Base-by-base conservation (phyloP, 2,888 invertebrate species). In the Choreutis nemorana region DNA sequence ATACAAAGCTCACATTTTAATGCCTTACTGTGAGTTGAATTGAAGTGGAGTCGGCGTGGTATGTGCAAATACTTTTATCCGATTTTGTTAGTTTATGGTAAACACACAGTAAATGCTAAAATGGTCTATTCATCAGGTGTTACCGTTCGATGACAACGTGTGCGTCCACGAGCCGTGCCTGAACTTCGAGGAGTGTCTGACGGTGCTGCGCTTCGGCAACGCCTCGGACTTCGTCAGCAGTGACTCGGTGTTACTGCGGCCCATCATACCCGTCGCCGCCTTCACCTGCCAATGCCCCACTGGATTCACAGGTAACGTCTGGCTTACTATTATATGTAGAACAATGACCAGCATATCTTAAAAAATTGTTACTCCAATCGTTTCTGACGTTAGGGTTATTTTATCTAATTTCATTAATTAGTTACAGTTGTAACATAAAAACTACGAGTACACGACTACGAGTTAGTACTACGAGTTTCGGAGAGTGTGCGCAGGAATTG, bases 111-210 rank as follows among this genome's bases (percentile, higher is more conserved):
- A 22, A 5, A 22, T n/a, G 8, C 10, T 22, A 22, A 8, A n/a
- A n/a, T n/a, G n/a, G n/a, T n/a, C n/a, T n/a, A n/a, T n/a, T n/a
- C n/a, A n/a, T n/a, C 45, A 91, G 83, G 92, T 97, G 0, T 68
- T 97, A 5, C 96, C 97, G 0, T 97, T 97, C 62, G 96, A 96
- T 55, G 97, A 98, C 61, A 96, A 97, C 68, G 82, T 97, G 0
- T 98, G 97, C 63, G 91, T 97, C 0, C 85, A 91, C 29, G 97
- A 98, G 55, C 97, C 97, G 0, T 98, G 97, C 50, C 79, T 94
- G 2, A 96, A 97, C 67, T 97, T 87, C 55, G 96, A 97, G 55
- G 89, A 92, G 52, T 98, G 97, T 45, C 73, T 92, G 11, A 94
- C 95, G 0, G 91, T 94, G 2, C 78, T 97, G 13, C 93, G 92